A percentile compares a stretch with the other conserved stretches of the same genome.
These are phyloP conservation scores for Oreochromis tanganicae DNA, from an alignment of 2,113 vertebrate species.

Conservation along the genomic window DNA sequence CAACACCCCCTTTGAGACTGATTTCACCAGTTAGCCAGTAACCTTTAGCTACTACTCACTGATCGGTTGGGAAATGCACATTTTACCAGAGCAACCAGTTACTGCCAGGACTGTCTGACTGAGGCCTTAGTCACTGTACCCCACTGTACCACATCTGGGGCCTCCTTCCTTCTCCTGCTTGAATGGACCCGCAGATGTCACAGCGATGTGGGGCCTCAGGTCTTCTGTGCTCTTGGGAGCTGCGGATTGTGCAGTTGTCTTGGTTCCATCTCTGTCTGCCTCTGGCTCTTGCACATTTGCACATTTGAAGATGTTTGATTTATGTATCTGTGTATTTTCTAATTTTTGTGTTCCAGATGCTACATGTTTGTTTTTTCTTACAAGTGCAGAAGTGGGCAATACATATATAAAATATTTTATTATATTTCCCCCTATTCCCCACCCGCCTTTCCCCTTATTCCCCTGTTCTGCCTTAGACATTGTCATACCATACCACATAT, in stretches of 20 bases:
- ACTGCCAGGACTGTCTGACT: background rate
- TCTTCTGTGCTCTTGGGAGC: accelerated
- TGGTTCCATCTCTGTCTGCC: background rate
- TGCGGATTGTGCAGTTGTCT: background rate
- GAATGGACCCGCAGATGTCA: background rate
- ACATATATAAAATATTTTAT: accelerated
- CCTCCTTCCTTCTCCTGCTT: background rate
- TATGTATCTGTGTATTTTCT: background rate
- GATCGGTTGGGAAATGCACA: background rate
- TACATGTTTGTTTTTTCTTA: background rate
- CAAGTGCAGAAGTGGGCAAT: background rate
- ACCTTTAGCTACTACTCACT: background rate
- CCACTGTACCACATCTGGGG: background rate
- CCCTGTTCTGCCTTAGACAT: no score
- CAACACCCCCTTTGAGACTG: accelerated
- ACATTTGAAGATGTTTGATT: background rate
- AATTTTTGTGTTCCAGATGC: background rate
- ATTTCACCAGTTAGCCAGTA: background rate
- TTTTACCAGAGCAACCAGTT: background rate
- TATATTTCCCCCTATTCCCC: background rate
- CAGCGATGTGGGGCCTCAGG: background rate
- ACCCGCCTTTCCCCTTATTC: background rate
- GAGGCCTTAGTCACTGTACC: background rate
- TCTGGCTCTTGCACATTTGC: background rate
- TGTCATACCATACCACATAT: no score